Base-by-base conservation (phyloP, 2,797 vertebrate species). In the Onychomys leucogaster region DNA sequence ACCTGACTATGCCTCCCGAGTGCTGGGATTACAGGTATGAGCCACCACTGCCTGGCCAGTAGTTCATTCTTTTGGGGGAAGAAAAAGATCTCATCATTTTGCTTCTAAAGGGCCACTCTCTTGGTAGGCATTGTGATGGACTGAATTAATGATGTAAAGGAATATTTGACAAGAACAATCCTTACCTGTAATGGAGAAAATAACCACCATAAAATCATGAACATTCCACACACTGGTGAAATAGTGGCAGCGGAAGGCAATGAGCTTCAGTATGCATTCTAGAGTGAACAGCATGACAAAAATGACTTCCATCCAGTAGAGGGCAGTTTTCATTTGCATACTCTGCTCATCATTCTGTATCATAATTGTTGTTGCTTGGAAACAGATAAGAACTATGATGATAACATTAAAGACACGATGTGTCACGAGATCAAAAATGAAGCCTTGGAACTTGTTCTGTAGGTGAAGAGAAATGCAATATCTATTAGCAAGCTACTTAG, bases 171-270 rank as follows among this genome's bases (percentile, higher is more conserved):
- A 55, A 90, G 65, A 77, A 0, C 92, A 87, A 89, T 69, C 84
- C 78, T 94, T 97, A 98, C 98, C 98, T 96, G 92, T 97, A 49
- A 96, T 71, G 57, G 97, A 98, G 83, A 97, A 96, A 95, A 97
- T 27, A 0, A 97, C 96, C 52, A 98, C 97, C 87, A 97, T 93
- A 91, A 98, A 97, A 89, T 98, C 98, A 85, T 98, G 94, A 93
- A 98, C 34, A 19, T 98, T 98, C 98, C 98, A 98, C 59, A 52
- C 86, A 2, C n/a, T 55, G 19, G 95, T 95, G 89, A 98, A 98
- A 88, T 98, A 98, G 89, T 96, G 84, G 69, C 94, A 97, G 0
- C 3, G 95, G 67, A 98, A 97, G 61, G 94, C 49, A 0, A 91
- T 76, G 76, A 98, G 94, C 76, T 98, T 98, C 83, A 98, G 49